Evolutionary conservation across 1,140 invertebrate species (phyloP), one percentile per base, ranked within the genome.

Genomic region (Chrysoperla carnea): DNA sequence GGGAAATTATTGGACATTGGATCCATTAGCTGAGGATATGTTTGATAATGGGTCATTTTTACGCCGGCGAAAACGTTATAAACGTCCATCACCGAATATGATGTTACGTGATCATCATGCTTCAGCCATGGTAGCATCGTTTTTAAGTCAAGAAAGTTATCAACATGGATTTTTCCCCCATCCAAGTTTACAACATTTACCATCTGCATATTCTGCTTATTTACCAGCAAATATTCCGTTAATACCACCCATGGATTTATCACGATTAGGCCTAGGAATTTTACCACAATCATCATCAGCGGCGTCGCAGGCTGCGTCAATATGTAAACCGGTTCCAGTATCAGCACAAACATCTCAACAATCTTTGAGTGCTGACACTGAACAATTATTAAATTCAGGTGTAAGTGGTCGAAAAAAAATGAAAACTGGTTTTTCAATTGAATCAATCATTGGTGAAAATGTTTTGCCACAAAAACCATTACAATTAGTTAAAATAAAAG

Each of bases 1-100:
- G 55, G 95, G 95, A 0, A 99, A 98, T 57, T 99, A 98, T 62
- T 99, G 95, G 95, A 94, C 92, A 1, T 61, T 99, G 37, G 93
- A 99, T 64, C 95, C 95, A 0, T 66, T 90, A 42, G 88, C 88
- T 1, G 91, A 97, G 57, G 90, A 98, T 56, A 99, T 99, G 96
- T 99, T 99, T 55, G 95, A 99, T 58, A 99, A 99, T 60, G 96
- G 96, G 0, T 93, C 87, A 55, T 99, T 99, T 57, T 66, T 99
- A 36, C 63, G 95, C 5, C 71, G 95, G 13, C 64, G 95, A 41
- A 99, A 99, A 64, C 72, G 95, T 15, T 99, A 93, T 67, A 97
- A 96, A 60, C 67, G 91, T 37, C 82, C 85, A 7, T 74, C 74
- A 15, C 72, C 75, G 13, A 68, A 72, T 40, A 64, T 70, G 29